A percentile compares a stretch with the other conserved stretches of the same genome.
phyloP scores from a whole-genome alignment of 2,888 invertebrate species.

The Amphipoea lucens region DNA sequence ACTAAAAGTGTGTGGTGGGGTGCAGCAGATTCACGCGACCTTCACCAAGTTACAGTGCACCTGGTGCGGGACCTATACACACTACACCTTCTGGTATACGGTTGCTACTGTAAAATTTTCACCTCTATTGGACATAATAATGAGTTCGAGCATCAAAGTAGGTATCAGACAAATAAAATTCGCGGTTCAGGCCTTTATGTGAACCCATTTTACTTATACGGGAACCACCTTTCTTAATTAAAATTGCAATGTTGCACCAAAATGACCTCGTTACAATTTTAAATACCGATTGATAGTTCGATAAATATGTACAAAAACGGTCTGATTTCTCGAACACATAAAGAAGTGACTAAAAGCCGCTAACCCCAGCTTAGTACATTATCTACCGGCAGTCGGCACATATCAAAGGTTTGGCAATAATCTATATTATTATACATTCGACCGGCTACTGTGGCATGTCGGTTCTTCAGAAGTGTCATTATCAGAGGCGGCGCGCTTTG shows the following conservation, averaged over 20 bases:
- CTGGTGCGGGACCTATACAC: not conserved
- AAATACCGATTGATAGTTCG: constrained; percentile 32
- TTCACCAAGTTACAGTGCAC: no score
- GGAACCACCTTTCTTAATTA: not conserved
- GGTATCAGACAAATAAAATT: not conserved
- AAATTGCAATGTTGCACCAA: constrained; percentile 4
- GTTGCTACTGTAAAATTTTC: not conserved
- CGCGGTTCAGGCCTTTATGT: not conserved
- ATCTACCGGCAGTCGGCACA: constrained; percentile 67
- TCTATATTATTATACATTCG: constrained; percentile 74
- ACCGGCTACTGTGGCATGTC: constrained; percentile 82
- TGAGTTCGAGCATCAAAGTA: no score
- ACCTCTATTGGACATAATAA: no score
- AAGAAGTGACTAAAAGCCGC: constrained; percentile 48
- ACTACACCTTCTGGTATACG: not conserved
- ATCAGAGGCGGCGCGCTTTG: constrained; percentile 78
- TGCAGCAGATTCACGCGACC: not conserved
- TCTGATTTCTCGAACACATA: constrained; percentile 52
- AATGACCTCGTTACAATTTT: constrained; percentile 38
- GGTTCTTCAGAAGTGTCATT: constrained; percentile 79
- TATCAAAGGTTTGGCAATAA: constrained; percentile 79
- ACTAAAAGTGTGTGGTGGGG: no score
- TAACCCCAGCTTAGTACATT: constrained; percentile 65
- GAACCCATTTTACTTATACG: not conserved
- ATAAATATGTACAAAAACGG: constrained; percentile 47